Evolutionary conservation across 2,888 invertebrate species (phyloP), one percentile per base, ranked within the genome.

Genomic region (Troides oblongomaculatus): DNA sequence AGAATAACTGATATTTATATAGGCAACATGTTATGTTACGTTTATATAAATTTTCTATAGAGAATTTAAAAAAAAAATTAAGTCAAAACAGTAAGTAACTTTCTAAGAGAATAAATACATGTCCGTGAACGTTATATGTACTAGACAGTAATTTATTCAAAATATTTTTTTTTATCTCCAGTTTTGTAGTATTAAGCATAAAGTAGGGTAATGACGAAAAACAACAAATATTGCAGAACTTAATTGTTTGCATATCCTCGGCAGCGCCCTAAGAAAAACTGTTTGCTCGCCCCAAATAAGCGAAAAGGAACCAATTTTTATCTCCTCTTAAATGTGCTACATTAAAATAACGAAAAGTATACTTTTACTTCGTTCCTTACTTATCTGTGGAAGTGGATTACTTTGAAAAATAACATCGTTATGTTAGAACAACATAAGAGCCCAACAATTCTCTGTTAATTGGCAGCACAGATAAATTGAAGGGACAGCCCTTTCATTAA

Each of bases 191-290:
- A n/a, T n/a, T 53, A 8, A 53, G 66, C 43, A 64, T 70, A 75
- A 90, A 87, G 85, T 86, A 77, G 91, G 87, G 79, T 90, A 87
- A 87, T 90, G 90, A 86, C 90, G 88, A 90, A 90, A 92, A 90
- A 86, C 88, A 85, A 86, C 89, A 92, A 91, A 90, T 88, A 90
- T 89, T 87, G 87, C 86, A 78, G 82, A 82, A 84, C 81, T 71
- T 71, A 66, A 68, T 66, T 73, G 73, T 83, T 81, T 83, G 75
- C 79, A 74, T 75, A 79, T 84, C 83, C 83, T 85, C 86, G 78
- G 71, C 68, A 78, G 78, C 78, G 85, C 85, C 86, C 87, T 85
- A 86, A 85, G 72, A 86, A 87, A 81, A 90, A 87, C 82, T 87
- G 89, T 90, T 90, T 89, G 75, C 82, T 82, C 81, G 81, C 81